Base-by-base conservation (phyloP, 2,113 vertebrate species). In the Sterrhoptilus dennistouni region DNA sequence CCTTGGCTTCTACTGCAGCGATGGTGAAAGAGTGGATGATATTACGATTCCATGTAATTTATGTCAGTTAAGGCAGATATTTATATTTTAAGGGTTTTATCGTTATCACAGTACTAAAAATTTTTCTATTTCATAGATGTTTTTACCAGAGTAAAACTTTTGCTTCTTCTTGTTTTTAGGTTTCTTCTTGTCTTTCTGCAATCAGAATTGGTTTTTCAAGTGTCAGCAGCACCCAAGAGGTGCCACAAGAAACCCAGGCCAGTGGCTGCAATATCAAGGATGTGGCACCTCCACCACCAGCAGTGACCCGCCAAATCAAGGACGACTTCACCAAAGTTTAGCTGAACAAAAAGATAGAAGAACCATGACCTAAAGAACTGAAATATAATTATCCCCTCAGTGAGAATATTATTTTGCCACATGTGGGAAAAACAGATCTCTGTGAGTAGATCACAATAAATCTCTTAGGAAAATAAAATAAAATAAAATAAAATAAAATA, bases 271-370 rank as follows among this genome's bases (percentile, higher is more conserved):
- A 2, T 2, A 0, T 42, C 15, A 42, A 85, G 14, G 31, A 33
- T 33, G 40, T 18, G 25, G 4, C 33, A 1, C 24, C 50, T 7
- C 16, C 66, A 9, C 36, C 21, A 42, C 5, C 63, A 61, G 23
- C 71, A 71, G 17, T 35, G 53, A 68, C 17, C 2, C 87, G 33
- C 92, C 82, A 77, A 52, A 94, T 9, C 77, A 89, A 20, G 72
- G 83, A 0, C 66, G 90, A 5, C 88, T 87, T 54, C 97, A 97
- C 21, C 92, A 96, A 52, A 98, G 91, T 84, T 97, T 98, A 90
- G 49, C 24, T 53, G 70, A 71, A 33, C 12, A 24, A 89, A 59
- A 61, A 35, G 9, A 27, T 36, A 44, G 72, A 82, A 44, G 66
- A 87, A 14, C 15, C 0, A 1, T 65, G 21, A 59, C 40, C 47